Evolutionary conservation across 2,888 invertebrate genomes (phyloP).

Genomic region (Tromatobia lineatoria): DNA sequence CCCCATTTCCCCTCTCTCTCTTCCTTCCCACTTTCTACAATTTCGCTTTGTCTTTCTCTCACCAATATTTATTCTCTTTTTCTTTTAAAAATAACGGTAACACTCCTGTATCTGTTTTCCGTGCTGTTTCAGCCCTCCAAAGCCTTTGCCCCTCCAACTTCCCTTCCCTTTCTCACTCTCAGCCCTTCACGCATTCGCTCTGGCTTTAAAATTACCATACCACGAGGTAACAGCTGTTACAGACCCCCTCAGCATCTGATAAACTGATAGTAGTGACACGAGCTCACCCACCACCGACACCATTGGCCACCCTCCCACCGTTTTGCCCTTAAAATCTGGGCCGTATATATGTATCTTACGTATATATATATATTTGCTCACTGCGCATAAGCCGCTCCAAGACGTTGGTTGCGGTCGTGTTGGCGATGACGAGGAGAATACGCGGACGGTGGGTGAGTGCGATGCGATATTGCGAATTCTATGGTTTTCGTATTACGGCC

Average conservation of each 20-base stretch:
- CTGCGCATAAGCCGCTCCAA: conserved; percentile 28
- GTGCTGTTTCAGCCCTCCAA: not conserved
- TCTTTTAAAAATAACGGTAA: conserved; percentile 30
- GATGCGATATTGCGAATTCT: conserved; percentile 78
- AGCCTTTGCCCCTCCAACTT: conserved; percentile 3
- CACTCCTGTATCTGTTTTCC: conserved; percentile 47
- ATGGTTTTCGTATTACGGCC: conserved; percentile 76
- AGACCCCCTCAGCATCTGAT: conserved; percentile 79
- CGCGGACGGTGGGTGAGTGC: conserved; percentile 37
- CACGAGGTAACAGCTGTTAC: conserved; percentile 82
- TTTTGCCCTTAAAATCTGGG: conserved; percentile 67
- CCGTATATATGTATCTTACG: conserved; percentile 39
- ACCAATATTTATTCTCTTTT: conserved; percentile 13
- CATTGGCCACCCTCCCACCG: conserved; percentile 59
- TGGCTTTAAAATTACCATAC: conserved; percentile 82
- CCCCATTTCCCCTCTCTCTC: not conserved
- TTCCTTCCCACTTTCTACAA: conserved; percentile 46
- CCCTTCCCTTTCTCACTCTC: conserved; percentile 41
- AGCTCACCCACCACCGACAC: conserved; percentile 42
- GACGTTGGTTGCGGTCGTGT: conserved; percentile 47
- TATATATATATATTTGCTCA: conserved; percentile 26
- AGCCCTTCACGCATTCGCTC: conserved; percentile 54
- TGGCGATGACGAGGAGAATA: conserved; percentile 55
- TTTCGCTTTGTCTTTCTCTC: conserved; percentile 41
- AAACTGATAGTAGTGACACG: conserved; percentile 83